phyloP scores from a whole-genome alignment of 2,797 vertebrate species.

The Enteromius treurensis region DNA sequence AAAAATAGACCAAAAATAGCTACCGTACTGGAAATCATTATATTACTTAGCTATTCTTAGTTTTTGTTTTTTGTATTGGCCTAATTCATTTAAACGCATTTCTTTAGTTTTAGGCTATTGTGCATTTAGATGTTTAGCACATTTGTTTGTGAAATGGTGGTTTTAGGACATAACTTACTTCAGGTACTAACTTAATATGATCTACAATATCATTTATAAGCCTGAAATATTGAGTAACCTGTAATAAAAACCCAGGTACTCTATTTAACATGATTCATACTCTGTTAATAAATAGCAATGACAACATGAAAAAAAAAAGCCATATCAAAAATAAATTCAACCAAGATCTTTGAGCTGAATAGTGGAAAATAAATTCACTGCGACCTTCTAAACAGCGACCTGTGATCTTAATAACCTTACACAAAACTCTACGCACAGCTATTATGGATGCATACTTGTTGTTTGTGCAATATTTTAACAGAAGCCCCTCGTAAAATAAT shows the following conservation, averaged over 20 bases:
- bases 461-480: constrained; percentile 41
- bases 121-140: not conserved
- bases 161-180: constrained; percentile 6
- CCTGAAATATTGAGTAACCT: not conserved
- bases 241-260: not conserved
- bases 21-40: not conserved
- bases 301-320: constrained; percentile 13
- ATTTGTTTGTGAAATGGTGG: not conserved
- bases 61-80: not conserved
- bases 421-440: constrained; percentile 4
- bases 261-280: not conserved
- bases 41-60: not conserved
- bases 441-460: not conserved
- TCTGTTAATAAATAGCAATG: constrained; percentile 28
- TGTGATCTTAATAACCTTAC: constrained; percentile 2
- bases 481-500: constrained; percentile 43
- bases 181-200: not conserved
- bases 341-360: not conserved
- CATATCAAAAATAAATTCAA: not conserved
- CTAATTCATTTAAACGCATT: not conserved
- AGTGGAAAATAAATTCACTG: not conserved
- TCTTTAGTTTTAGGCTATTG: not conserved
- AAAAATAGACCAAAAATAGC: not conserved
- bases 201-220: constrained; percentile 5
- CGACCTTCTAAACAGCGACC: not conserved